Percentiles rank a stretch among this genome's conserved stretches.
Conservation (phyloP, 2,113 vertebrate species). For the Podarcis raffonei region DNA sequence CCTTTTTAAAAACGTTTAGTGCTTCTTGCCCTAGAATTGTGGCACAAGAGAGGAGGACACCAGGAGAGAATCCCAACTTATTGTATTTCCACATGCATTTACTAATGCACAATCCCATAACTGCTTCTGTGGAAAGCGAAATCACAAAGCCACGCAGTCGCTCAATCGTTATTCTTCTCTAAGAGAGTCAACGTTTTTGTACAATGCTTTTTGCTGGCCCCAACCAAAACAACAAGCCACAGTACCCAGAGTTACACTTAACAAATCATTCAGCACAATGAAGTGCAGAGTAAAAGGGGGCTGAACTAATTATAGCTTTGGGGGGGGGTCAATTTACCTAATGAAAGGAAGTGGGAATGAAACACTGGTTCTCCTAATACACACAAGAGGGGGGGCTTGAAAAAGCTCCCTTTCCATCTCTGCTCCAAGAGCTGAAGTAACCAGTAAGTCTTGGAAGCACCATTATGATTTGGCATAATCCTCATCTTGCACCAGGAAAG, state of each 20-base stretch:
- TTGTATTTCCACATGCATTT: neutral
- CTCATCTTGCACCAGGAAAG: neutral
- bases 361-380: neutral
- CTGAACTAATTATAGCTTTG: neutral
- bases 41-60: neutral
- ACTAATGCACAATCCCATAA: neutral
- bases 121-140: neutral
- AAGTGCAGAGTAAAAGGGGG: neutral
- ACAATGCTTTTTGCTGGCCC: neutral
- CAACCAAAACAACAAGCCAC: neutral
- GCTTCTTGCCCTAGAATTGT: neutral
- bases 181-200: neutral
- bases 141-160: neutral
- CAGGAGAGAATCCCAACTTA: neutral
- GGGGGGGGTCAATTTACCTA: neutral
- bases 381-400: neutral
- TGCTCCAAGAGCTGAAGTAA: neutral
- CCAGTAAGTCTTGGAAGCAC: neutral
- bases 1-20: neutral
- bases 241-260: neutral
- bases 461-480: neutral
- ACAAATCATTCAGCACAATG: neutral
- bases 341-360: neutral
- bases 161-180: neutral
- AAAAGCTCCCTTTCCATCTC: neutral